Evolutionary conservation across 2,888 invertebrate genomes (phyloP).

Genomic region (Apotomis turbidana): DNA sequence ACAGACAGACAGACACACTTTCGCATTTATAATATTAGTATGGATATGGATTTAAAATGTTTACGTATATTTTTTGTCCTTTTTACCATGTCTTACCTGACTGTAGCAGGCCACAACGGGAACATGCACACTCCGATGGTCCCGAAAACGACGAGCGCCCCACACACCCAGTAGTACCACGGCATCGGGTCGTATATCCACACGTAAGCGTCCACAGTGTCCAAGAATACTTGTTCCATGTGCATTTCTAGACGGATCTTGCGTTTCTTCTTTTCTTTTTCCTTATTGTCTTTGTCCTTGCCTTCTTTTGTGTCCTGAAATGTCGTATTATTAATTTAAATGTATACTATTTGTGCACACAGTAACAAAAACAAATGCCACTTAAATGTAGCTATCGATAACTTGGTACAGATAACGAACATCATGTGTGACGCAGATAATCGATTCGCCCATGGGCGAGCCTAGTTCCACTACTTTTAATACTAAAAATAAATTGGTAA

Average conservation of each 20-base stretch:
- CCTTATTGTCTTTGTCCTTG: constrained; percentile 61
- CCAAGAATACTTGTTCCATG: constrained; percentile 96
- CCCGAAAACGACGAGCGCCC: constrained; percentile 94
- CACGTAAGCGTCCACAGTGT: constrained; percentile 96
- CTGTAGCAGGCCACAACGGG: constrained; percentile 98
- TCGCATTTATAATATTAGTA: no score
- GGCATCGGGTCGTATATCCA: constrained; percentile 99
- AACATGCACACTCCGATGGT: constrained; percentile 98
- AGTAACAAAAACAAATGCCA: no score
- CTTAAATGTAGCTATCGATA: no score
- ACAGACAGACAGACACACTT: no score
- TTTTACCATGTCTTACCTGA: constrained; percentile 82
- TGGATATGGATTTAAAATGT: no score
- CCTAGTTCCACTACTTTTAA: no score
- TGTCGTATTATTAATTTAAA: not conserved
- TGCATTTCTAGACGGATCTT: constrained; percentile 99
- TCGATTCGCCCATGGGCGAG: no score
- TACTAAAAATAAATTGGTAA: no score
- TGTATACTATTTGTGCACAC: no score
- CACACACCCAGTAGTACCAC: constrained; percentile 96
- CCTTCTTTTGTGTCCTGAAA: constrained; percentile 65
- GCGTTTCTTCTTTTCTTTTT: constrained; percentile 88
- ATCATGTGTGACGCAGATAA: no score
- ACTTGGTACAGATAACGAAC: no score
- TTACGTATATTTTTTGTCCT: no score